Conservation (phyloP, 1,140 invertebrate genomes). For the Drosophila sechellia region DNA sequence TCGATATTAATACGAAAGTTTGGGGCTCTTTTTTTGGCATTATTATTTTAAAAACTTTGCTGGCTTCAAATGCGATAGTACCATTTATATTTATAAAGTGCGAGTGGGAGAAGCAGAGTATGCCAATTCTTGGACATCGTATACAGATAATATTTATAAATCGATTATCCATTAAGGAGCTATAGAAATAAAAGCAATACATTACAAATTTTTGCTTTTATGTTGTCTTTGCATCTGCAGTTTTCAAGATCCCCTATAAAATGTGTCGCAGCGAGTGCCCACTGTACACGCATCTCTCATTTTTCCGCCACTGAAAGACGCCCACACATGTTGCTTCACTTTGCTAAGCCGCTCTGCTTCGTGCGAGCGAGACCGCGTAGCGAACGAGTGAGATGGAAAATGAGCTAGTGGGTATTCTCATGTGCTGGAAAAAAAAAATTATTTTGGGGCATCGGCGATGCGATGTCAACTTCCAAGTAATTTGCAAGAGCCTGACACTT, state of each 20-base stretch:
- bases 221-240: too few species aligned
- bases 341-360: constrained; percentile 17
- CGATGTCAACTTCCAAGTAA: constrained; percentile 74
- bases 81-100: not conserved
- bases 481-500: constrained; percentile 80
- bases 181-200: too few species aligned
- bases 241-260: too few species aligned
- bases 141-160: too few species aligned
- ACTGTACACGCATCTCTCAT: not conserved
- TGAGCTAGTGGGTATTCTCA: constrained; percentile 9
- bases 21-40: constrained; percentile 1
- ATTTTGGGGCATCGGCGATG: constrained; percentile 33
- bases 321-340: constrained; percentile 74
- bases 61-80: constrained; percentile 3
- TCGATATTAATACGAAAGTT: constrained; percentile 47
- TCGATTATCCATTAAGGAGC: too few species aligned
- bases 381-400: constrained; percentile 12
- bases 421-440: constrained; percentile 17
- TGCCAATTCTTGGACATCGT: not conserved
- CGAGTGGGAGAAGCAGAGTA: too few species aligned
- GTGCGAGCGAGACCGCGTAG: constrained; percentile 12
- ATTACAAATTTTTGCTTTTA: too few species aligned
- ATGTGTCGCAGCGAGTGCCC: not conserved
- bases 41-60: constrained; percentile 37
- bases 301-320: constrained; percentile 23